Evolutionary conservation across 2,797 vertebrate species (phyloP).

Genomic region (Melanogrammus aeglefinus): DNA sequence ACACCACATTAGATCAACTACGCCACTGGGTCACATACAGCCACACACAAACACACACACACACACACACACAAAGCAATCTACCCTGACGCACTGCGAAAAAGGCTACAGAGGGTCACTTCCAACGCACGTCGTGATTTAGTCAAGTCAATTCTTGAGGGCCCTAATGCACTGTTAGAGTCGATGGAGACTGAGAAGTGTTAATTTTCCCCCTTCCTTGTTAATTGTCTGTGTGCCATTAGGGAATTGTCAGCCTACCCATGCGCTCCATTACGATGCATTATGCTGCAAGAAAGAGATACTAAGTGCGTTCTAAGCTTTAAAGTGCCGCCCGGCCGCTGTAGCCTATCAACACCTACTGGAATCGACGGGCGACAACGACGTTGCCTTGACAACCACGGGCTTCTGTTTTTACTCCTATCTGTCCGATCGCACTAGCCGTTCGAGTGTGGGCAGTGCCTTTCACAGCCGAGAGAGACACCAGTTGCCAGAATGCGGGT

Average conservation of each 20-base stretch:
- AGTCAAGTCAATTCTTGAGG: background rate
- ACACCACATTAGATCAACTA: slow-evolving; percentile 52
- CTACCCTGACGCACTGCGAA: background rate
- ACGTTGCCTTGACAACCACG: background rate
- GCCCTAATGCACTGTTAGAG: background rate
- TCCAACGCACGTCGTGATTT: background rate
- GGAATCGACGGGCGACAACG: background rate
- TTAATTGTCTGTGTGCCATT: background rate
- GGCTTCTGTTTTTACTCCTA: no score
- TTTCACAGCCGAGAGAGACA: no score
- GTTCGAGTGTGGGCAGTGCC: no score
- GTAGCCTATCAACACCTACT: background rate
- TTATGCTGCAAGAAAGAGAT: background rate
- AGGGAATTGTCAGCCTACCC: background rate
- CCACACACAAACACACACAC: slow-evolving; percentile 45
- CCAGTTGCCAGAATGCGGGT: no score
- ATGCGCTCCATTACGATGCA: background rate
- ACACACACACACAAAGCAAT: slow-evolving; percentile 13
- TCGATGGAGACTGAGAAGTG: background rate
- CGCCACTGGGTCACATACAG: slow-evolving; percentile 31
- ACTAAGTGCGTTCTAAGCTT: background rate
- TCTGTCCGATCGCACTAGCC: background rate
- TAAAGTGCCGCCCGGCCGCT: background rate
- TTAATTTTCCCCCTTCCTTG: background rate
- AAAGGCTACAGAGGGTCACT: background rate